Base-by-base conservation (phyloP, 2,113 vertebrate species). In the Psilopogon haemacephalus region DNA sequence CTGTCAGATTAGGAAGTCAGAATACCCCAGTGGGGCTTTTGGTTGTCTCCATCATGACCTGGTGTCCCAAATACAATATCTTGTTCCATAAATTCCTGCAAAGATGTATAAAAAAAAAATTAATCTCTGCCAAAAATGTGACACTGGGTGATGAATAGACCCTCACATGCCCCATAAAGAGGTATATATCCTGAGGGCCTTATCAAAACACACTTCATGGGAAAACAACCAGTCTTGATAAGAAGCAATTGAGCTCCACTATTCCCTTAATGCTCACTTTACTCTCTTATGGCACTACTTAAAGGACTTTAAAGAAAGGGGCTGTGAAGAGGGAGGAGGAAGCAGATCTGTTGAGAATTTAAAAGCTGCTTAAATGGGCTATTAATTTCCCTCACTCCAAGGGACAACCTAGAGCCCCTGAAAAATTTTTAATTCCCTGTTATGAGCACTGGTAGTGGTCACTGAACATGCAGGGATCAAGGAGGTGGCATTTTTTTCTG, bases 311-410 rank as follows among this genome's bases (percentile, higher is more conserved):
- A 69, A 92, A 32, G n/a, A 60, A 59, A 10, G 2, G 3, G 2
- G 5, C 8, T 4, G 9, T 0, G 1, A 59, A 65, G 24, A 4
- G 18, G 8, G 5, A n/a, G 15, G 19, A 54, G 21, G 27, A 3
- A 52, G 9, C 14, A 63, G 27, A 20, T 44, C 11, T 71, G 12
- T 30, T 15, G 23, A 62, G 30, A 21, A 2, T 58, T 69, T 18
- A 76, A 42, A 83, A 73, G 6, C 2, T 2, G 1, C 54, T 65
- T 60, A 63, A 89, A 64, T 14, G 0, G 33, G 52, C 70, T 4
- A 55, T 44, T 37, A 33, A 35, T 91, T 85, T 85, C 28, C 8
- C 80, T 77, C 14, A 40, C 12, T 42, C 4, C 11, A 70, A 77
- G 7, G 6, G 11, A 0, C 12, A 76, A 52, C 14, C 40, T 1